Conservation (phyloP, 2,888 invertebrate species). For the Perizoma affinitatum region DNA sequence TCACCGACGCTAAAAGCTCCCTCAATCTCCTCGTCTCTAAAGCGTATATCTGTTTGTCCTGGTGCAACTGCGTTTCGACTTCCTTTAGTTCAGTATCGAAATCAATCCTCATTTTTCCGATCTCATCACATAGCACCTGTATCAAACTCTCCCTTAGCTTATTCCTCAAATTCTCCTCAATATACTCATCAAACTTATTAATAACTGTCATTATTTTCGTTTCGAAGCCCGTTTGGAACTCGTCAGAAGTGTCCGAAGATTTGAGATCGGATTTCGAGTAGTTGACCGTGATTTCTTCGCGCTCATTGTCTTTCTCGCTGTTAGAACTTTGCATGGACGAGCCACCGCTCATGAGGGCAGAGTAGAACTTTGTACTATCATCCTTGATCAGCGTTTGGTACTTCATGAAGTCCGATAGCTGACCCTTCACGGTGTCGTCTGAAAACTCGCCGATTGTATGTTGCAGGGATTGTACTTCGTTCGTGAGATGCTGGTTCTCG, state of each 20-base stretch:
- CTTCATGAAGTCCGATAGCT: slow-evolving; percentile 75
- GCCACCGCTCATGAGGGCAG: slow-evolving; percentile 71
- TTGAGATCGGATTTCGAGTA: slow-evolving; percentile 72
- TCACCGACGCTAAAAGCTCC: slow-evolving; percentile 82
- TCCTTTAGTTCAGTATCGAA: slow-evolving; percentile 70
- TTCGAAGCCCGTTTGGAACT: slow-evolving; percentile 70
- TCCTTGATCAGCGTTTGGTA: slow-evolving; percentile 74
- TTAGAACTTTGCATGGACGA: slow-evolving; percentile 72
- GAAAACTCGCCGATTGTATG: slow-evolving; percentile 63
- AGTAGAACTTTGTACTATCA: slow-evolving; percentile 74
- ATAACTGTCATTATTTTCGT: slow-evolving; percentile 61
- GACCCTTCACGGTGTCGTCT: slow-evolving; percentile 71
- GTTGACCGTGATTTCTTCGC: slow-evolving; percentile 75
- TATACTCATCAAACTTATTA: slow-evolving; percentile 63
- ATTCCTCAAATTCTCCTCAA: slow-evolving; percentile 73
- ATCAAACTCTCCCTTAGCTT: slow-evolving; percentile 82
- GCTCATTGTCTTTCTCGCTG: slow-evolving; percentile 78
- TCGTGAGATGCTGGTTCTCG: slow-evolving; percentile 85
- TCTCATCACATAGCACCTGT: slow-evolving; percentile 81
- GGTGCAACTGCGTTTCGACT: slow-evolving; percentile 75
- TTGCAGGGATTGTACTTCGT: slow-evolving; percentile 83
- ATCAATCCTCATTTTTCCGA: slow-evolving; percentile 74
- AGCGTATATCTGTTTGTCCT: slow-evolving; percentile 83
- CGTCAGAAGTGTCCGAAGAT: slow-evolving; percentile 66
- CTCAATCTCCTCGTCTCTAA: slow-evolving; percentile 81